These are phyloP conservation scores for Pterostichus madidus DNA, from an alignment of 2,888 invertebrate genomes.

Conservation along the genomic window DNA sequence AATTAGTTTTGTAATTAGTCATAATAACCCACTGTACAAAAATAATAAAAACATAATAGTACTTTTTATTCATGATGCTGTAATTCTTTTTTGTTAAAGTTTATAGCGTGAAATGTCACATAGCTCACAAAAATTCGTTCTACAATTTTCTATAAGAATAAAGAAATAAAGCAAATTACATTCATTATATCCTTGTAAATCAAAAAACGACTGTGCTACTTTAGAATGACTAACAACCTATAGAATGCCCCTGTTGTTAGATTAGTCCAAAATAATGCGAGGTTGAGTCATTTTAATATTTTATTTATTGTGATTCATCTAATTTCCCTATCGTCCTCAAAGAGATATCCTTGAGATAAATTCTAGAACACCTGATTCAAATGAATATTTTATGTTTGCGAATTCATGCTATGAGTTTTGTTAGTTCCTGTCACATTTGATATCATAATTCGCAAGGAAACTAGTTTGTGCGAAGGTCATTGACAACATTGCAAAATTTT, in stretches of 20 bases:
- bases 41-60: too few species aligned
- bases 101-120: not conserved
- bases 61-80: not conserved
- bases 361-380: slow-evolving; percentile 16
- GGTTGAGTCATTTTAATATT: slow-evolving; percentile 42
- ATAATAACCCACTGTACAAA: too few species aligned
- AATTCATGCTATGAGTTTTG: not conserved
- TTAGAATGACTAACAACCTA: slow-evolving; percentile 8
- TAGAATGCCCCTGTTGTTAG: slow-evolving; percentile 5
- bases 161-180: slow-evolving; percentile 19
- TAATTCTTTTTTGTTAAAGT: not conserved
- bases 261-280: slow-evolving; percentile 5
- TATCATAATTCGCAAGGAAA: not conserved
- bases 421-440: too few species aligned
- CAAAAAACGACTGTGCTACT: slow-evolving; percentile 13
- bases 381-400: not conserved
- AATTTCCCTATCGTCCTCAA: slow-evolving; percentile 15
- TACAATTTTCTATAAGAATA: not conserved
- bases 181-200: slow-evolving; percentile 16
- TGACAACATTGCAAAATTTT: slow-evolving; percentile 18
- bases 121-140: not conserved
- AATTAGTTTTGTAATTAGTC: too few species aligned
- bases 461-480: slow-evolving; percentile 8
- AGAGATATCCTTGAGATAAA: slow-evolving; percentile 19
- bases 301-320: slow-evolving; percentile 42